phyloP scores from a whole-genome alignment of 92 coral and sea anemone genomes.

The Porites cylindrica region DNA sequence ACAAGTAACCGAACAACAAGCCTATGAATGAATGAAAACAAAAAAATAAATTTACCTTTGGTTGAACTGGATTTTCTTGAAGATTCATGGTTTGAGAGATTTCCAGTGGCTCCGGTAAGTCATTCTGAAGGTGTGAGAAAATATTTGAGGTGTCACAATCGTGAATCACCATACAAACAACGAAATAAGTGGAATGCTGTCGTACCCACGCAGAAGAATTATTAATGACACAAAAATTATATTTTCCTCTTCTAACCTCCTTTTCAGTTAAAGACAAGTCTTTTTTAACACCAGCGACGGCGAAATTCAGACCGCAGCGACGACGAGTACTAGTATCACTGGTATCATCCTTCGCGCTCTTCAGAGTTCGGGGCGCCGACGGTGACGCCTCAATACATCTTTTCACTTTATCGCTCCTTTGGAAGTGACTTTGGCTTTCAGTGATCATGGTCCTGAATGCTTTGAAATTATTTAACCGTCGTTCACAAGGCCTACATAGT shows the following conservation, averaged over 20 bases:
- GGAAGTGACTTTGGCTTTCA: constrained; percentile 39
- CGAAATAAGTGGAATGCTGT: neutral
- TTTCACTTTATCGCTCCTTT: constrained; percentile 15
- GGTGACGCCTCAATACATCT: constrained; percentile 53
- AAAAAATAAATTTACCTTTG: constrained; percentile 9
- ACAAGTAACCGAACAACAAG: constrained; percentile 3
- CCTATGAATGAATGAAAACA: constrained; percentile 15
- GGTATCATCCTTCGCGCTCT: constrained; percentile 18
- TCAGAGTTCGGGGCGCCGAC: constrained; percentile 33
- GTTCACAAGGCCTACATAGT: constrained; percentile 62
- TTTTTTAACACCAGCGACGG: neutral
- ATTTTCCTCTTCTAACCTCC: constrained; percentile 8
- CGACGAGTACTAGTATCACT: neutral
- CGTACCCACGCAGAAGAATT: neutral
- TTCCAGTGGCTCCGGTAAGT: constrained; percentile 19
- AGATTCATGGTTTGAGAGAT: constrained; percentile 15
- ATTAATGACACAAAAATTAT: neutral
- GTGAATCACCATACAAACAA: neutral
- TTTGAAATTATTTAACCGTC: constrained; percentile 39
- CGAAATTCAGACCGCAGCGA: constrained; percentile 1
- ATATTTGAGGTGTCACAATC: constrained; percentile 8
- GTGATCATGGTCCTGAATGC: constrained; percentile 31
- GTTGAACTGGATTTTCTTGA: constrained; percentile 5
- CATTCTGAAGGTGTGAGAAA: constrained; percentile 27
- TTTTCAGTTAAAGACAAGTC: neutral